Evolutionary conservation across 2,113 vertebrate genomes (phyloP).

Genomic region (Arvicanthis niloticus): DNA sequence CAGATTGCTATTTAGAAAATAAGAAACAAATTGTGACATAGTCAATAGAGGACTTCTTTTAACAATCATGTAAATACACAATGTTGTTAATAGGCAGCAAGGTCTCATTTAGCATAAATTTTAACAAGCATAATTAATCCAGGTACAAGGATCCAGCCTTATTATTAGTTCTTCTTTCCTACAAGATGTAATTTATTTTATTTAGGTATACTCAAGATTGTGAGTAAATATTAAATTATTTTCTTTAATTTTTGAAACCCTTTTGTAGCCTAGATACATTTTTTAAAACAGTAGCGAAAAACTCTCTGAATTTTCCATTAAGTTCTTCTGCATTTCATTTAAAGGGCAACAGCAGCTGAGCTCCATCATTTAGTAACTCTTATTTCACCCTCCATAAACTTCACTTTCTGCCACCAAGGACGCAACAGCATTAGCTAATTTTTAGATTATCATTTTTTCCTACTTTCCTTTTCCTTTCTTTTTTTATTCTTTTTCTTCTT

Average conservation of each 20-base stretch:
- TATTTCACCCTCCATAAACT: slow-evolving; percentile 80
- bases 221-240: slow-evolving; percentile 42
- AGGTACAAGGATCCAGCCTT: background rate
- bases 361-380: slow-evolving; percentile 49
- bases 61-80: background rate
- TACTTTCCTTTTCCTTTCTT: too few relatives aligned
- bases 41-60: background rate
- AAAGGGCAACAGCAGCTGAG: slow-evolving; percentile 52
- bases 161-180: background rate
- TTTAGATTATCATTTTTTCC: background rate
- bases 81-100: background rate
- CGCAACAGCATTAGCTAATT: background rate
- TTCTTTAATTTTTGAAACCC: slow-evolving; percentile 12
- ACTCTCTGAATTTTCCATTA: slow-evolving; percentile 13
- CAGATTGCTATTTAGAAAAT: background rate
- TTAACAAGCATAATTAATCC: background rate
- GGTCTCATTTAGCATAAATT: background rate
- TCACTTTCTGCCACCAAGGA: slow-evolving; percentile 53
- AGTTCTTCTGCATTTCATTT: slow-evolving; percentile 60
- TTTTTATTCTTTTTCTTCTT: background rate
- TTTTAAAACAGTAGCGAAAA: background rate
- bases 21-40: too few relatives aligned
- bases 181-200: background rate
- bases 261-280: background rate
- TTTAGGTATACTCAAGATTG: background rate